Evolutionary conservation across 2,888 invertebrate species (phyloP).

Genomic region (Phania funesta): DNA sequence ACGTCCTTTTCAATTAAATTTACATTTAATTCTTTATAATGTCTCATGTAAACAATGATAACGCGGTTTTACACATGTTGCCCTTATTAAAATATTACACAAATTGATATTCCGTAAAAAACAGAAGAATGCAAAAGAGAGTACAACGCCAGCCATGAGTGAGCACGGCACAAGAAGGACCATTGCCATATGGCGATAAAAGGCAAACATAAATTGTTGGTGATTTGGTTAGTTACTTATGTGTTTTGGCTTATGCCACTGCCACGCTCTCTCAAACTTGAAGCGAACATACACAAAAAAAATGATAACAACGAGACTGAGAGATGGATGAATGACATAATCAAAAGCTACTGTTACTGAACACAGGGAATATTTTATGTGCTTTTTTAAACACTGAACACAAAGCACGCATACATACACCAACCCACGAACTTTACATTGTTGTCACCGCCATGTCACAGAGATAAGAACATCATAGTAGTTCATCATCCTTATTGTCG

Average conservation of each 20-base stretch:
- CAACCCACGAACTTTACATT: conserved; percentile 36
- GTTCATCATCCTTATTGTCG: conserved; percentile 63
- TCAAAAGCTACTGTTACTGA: conserved; percentile 66
- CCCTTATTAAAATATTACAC: conserved; percentile 69
- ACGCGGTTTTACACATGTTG: conserved; percentile 66
- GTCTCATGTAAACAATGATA: conserved; percentile 53
- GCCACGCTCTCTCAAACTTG: conserved; percentile 6
- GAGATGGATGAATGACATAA: conserved; percentile 62
- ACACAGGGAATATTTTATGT: conserved; percentile 55
- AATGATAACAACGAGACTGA: conserved; percentile 29
- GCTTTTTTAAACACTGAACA: conserved; percentile 31
- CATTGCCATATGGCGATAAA: conserved; percentile 42
- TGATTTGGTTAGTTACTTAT: conserved; percentile 39
- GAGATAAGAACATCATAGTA: conserved; percentile 59
- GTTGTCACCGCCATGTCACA: conserved; percentile 61
- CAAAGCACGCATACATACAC: conserved; percentile 1
- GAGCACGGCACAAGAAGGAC: not conserved
- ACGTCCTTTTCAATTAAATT: conserved; percentile 49
- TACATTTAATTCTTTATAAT: conserved; percentile 31
- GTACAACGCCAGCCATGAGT: not conserved
- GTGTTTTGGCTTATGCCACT: conserved; percentile 11
- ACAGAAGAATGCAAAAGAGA: not conserved
- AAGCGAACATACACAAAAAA: conserved; percentile 5
- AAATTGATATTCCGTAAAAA: conserved; percentile 75
- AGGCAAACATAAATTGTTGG: conserved; percentile 43